phyloP scores from a whole-genome alignment of 2,113 vertebrate genomes.

The Pangasianodon hypophthalmus region DNA sequence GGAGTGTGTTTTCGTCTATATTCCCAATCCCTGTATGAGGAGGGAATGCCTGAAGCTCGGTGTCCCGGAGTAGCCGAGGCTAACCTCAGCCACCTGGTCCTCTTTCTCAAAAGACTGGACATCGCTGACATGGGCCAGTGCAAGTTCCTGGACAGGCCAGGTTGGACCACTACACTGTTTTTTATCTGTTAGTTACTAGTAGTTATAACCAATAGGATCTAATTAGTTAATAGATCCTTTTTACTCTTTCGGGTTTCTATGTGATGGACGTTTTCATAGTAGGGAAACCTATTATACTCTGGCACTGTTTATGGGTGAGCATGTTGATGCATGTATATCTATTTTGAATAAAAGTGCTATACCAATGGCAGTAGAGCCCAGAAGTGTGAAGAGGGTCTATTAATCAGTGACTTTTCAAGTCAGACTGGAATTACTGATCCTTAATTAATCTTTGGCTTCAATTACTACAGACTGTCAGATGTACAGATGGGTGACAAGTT shows the following conservation, averaged over 20 bases:
- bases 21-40: slow-evolving; percentile 75
- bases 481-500: not conserved
- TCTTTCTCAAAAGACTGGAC: slow-evolving; percentile 84
- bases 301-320: not conserved
- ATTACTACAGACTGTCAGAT: not conserved
- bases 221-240: not conserved
- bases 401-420: not conserved
- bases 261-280: not conserved
- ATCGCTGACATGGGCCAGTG: slow-evolving; percentile 86
- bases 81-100: slow-evolving; percentile 83
- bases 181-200: not conserved
- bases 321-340: not conserved
- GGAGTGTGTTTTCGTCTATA: slow-evolving; percentile 90
- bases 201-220: not conserved
- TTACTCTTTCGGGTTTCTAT: not conserved
- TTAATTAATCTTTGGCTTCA: not conserved
- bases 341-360: not conserved
- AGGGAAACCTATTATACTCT: not conserved
- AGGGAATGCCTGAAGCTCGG: slow-evolving; percentile 71
- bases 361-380: not conserved
- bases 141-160: slow-evolving; percentile 84
- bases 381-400: not conserved
- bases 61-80: slow-evolving; percentile 82
- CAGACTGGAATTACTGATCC: not conserved
- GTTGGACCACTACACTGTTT: slow-evolving; percentile 59